These are phyloP conservation scores for Salvator merianae DNA, from an alignment of 2,113 vertebrate genomes.

Conservation along the genomic window DNA sequence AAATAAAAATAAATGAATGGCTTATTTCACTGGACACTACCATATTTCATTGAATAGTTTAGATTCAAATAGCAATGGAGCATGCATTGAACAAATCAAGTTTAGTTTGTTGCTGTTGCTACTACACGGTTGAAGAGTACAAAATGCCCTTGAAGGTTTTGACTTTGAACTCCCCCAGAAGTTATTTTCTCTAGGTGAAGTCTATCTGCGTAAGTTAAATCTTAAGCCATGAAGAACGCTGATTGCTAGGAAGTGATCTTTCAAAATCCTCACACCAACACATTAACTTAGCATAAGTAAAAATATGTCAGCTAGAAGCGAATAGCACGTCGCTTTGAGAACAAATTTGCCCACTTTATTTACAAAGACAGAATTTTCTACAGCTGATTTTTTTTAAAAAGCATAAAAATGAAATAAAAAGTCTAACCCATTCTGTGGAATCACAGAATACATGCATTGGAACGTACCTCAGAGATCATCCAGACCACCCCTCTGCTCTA, in stretches of 20 bases:
- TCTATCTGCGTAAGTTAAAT: neutral
- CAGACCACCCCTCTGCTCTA: too few species aligned
- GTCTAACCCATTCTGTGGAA: neutral
- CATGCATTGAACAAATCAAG: neutral
- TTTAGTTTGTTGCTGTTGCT: neutral
- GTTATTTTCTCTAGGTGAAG: neutral
- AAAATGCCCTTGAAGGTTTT: neutral
- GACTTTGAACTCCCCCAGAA: neutral
- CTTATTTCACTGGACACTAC: too few species aligned
- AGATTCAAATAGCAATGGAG: neutral
- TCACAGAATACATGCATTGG: too few species aligned
- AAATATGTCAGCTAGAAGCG: neutral
- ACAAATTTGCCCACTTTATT: neutral
- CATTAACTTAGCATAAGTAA: neutral
- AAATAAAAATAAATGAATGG: too few species aligned
- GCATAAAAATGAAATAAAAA: neutral
- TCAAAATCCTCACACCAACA: neutral
- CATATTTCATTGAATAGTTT: too few species aligned
- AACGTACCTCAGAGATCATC: too few species aligned
- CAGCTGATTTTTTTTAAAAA: neutral
- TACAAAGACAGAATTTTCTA: neutral
- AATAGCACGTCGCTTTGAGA: neutral
- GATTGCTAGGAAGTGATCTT: neutral
- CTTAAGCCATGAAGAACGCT: neutral
- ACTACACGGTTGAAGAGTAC: neutral